Evolutionary conservation across 2,797 vertebrate genomes (phyloP).

Genomic region (Silurus aristotelis): DNA sequence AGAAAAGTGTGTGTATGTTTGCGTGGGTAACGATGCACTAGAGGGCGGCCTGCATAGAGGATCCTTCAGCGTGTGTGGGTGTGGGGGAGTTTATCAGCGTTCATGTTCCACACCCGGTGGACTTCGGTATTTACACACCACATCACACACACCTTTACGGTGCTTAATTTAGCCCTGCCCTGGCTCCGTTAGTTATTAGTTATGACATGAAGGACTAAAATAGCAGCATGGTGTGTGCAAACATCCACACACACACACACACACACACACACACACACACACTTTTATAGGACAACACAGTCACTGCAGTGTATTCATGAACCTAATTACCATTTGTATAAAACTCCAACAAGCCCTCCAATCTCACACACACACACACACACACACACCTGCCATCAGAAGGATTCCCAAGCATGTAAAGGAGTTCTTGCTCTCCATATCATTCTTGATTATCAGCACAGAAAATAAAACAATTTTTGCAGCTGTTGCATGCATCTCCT

Average conservation of each 20-base stretch:
- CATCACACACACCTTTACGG: constrained; percentile 13
- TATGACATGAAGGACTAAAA: constrained; percentile 39
- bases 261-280: constrained; percentile 5
- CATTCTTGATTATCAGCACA: background rate
- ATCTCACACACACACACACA: background rate
- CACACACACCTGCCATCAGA: background rate
- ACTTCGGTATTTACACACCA: constrained; percentile 42
- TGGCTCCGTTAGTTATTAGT: constrained; percentile 37
- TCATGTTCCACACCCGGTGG: background rate
- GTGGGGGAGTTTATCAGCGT: background rate
- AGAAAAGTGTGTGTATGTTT: background rate
- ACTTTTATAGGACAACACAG: constrained; percentile 4
- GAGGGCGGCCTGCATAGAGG: background rate
- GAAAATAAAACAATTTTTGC: background rate
- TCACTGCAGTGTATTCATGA: background rate
- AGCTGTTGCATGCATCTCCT: background rate
- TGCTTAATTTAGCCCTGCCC: constrained; percentile 36
- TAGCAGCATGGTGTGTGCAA: constrained; percentile 16
- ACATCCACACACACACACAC: background rate
- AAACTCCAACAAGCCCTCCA: background rate
- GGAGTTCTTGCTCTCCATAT: background rate
- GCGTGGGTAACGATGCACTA: background rate
- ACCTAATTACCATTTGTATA: background rate
- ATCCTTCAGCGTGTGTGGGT: background rate
- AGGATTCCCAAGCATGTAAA: constrained; percentile 12